These are phyloP conservation scores for Zele albiditarsus DNA, from an alignment of 2,888 invertebrate species.

Conservation along the genomic window DNA sequence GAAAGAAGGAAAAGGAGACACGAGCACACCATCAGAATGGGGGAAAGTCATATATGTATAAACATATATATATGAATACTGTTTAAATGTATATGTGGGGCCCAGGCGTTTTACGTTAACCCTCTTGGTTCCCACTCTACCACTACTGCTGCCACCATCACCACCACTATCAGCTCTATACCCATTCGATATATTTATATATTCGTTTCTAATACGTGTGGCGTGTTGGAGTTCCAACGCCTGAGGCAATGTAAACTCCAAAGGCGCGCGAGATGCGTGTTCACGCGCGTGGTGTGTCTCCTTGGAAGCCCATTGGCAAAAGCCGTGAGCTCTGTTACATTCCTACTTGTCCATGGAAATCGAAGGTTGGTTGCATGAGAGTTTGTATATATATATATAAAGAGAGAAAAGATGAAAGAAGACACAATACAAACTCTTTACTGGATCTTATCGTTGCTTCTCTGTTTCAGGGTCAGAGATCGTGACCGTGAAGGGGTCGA, in stretches of 20 bases:
- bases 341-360: slow-evolving; percentile 30
- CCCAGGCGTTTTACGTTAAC: slow-evolving; percentile 47
- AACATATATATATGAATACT: slow-evolving; percentile 23
- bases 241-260: slow-evolving; percentile 46
- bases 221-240: slow-evolving; percentile 55
- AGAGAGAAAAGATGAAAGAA: background rate
- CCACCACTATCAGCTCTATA: slow-evolving; percentile 26
- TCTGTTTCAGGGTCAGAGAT: slow-evolving; percentile 35
- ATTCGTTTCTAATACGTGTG: slow-evolving; percentile 68
- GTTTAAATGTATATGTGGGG: slow-evolving; percentile 36
- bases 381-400: background rate
- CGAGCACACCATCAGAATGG: slow-evolving; percentile 42
- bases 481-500: slow-evolving; percentile 36
- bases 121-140: slow-evolving; percentile 40
- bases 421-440: background rate
- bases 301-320: slow-evolving; percentile 29
- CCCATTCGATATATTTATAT: slow-evolving; percentile 64
- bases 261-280: slow-evolving; percentile 40
- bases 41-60: slow-evolving; percentile 42
- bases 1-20: slow-evolving; percentile 26
- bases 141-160: background rate
- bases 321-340: slow-evolving; percentile 39
- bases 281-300: slow-evolving; percentile 28
- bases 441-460: slow-evolving; percentile 31
- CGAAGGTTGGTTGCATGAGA: slow-evolving; percentile 22